Evolutionary conservation across 2,113 vertebrate genomes (phyloP).

Genomic region (Eulemur macaco): DNA sequence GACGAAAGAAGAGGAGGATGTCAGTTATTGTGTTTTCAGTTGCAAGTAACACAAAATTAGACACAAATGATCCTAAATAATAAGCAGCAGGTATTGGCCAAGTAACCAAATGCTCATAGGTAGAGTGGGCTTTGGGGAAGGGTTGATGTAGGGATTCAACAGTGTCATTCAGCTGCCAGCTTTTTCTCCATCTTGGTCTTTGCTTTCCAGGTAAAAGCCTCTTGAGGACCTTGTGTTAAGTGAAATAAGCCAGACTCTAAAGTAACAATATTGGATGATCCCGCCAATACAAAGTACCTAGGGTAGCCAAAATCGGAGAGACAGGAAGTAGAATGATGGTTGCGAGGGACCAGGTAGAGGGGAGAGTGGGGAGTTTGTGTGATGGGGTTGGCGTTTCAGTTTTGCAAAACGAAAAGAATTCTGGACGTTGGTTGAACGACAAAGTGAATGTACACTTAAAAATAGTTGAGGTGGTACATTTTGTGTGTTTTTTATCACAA

Average conservation of each 20-base stretch:
- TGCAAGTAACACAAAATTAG: slow-evolving; percentile 36
- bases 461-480: neutral
- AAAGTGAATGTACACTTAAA: neutral
- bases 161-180: neutral
- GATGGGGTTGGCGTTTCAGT: neutral
- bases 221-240: neutral
- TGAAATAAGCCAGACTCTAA: neutral
- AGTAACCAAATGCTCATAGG: neutral
- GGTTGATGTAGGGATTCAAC: neutral
- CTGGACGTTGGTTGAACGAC: neutral
- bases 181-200: neutral
- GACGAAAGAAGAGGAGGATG: neutral
- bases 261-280: neutral
- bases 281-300: neutral
- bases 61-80: neutral
- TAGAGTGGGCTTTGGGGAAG: neutral
- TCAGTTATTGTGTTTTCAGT: neutral
- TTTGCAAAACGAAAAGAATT: neutral
- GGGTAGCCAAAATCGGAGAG: neutral
- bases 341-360: neutral
- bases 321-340: neutral
- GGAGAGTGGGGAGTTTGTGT: neutral
- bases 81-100: neutral
- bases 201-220: neutral
- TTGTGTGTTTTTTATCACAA: neutral